phyloP scores from a whole-genome alignment of 2,797 vertebrate genomes.

The Anomalospiza imberbis region DNA sequence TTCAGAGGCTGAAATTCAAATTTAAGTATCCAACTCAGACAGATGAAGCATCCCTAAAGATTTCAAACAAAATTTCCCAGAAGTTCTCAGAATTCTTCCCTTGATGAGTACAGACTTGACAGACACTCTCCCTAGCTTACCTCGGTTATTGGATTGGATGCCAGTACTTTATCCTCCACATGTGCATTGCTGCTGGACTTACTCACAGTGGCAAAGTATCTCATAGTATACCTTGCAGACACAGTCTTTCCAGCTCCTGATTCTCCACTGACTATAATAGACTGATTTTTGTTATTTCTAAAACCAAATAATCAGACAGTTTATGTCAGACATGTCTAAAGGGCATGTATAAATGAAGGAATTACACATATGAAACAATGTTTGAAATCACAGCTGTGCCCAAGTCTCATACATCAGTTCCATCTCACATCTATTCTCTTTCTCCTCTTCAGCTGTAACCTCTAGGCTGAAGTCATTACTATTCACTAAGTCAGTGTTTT shows the following conservation, averaged over 20 bases:
- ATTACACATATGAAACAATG: background rate
- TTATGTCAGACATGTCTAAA: background rate
- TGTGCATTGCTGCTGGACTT: constrained; percentile 87
- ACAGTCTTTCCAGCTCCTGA: constrained; percentile 98
- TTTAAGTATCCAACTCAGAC: background rate
- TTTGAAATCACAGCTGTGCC: background rate
- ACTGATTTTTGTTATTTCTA: constrained; percentile 95
- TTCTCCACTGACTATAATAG: constrained; percentile 96
- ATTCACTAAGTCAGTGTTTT: background rate
- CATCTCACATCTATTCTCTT: background rate
- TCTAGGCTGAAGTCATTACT: background rate
- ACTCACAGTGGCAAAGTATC: constrained; percentile 96
- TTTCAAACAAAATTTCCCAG: background rate
- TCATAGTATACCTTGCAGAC: constrained; percentile 94
- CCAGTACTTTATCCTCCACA: constrained; percentile 94
- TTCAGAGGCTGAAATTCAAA: background rate
- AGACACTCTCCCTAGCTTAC: constrained; percentile 59
- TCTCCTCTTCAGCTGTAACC: background rate
- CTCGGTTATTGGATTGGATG: constrained; percentile 96
- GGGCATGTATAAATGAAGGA: background rate
- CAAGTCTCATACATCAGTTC: background rate
- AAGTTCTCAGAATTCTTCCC: background rate
- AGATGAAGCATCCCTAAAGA: background rate
- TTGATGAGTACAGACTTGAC: background rate
- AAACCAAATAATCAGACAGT: constrained; percentile 10